Percentiles rank a stretch among this genome's conserved stretches.
phyloP scores from a whole-genome alignment of 2,888 invertebrate genomes.

The Cryptocheilus praepositus region DNA sequence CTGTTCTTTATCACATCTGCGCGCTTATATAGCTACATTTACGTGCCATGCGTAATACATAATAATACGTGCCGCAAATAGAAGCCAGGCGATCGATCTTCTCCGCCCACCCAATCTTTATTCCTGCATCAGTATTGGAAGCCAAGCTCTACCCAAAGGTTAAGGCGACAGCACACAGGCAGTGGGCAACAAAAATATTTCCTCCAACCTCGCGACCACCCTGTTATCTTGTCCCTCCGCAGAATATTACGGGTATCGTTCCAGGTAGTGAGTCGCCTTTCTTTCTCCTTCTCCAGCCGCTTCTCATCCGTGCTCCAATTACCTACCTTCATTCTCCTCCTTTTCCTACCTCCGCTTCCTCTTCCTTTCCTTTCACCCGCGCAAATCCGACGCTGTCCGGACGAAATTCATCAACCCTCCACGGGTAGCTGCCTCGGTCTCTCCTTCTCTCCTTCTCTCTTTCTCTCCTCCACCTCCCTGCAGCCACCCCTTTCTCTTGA shows the following conservation, averaged over 20 bases:
- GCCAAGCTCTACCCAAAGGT: not conserved
- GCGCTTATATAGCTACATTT: too few species aligned
- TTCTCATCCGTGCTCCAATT: constrained; percentile 46
- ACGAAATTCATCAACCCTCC: constrained; percentile 51
- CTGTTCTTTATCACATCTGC: too few species aligned
- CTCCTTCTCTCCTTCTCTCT: not conserved
- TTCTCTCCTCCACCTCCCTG: not conserved
- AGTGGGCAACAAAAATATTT: constrained; percentile 33
- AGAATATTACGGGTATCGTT: constrained; percentile 51
- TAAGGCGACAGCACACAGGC: not conserved
- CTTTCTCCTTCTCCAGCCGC: constrained; percentile 25
- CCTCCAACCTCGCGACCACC: constrained; percentile 43
- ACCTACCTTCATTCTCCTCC: constrained; percentile 32
- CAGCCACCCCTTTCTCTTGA: not conserved
- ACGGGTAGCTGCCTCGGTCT: constrained; percentile 21
- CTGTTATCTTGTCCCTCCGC: constrained; percentile 48
- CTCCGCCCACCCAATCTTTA: constrained; percentile 7
- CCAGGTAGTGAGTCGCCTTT: constrained; percentile 40
- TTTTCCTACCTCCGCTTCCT: constrained; percentile 12
- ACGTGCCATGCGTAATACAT: too few species aligned
- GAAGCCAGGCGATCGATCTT: constrained; percentile 2
- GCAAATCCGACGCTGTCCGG: constrained; percentile 50
- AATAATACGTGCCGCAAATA: too few species aligned
- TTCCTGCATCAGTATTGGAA: constrained; percentile 6
- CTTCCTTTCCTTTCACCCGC: constrained; percentile 13